Evolutionary conservation across 1,140 invertebrate genomes (phyloP), one percentile per base, ranked within the genome.

Genomic region (Drosophila fuyamai): DNA sequence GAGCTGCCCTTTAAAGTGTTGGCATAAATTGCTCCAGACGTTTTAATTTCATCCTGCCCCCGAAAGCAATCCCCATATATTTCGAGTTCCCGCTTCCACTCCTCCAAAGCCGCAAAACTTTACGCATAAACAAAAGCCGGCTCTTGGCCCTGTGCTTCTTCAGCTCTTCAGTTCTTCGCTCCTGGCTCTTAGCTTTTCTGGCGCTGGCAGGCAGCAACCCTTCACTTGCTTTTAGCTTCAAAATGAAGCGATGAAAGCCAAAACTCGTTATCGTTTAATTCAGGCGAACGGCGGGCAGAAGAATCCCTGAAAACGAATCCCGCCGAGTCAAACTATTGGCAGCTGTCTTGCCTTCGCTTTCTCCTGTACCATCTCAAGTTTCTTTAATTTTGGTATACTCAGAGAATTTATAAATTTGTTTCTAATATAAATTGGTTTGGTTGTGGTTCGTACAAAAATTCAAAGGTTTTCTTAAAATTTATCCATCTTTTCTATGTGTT

Each of bases 201-300:
- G 60, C 32, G 44, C 44, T 77, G 74, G 75, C 75, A 77, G 74
- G 51, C 71, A 46, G 62, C 55, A 77, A 61, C 75, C 63, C 75
- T 77, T 77, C 75, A 70, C 57, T 70, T 77, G 63, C 75, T 77
- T 70, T 77, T 77, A 77, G 75, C 46, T 70, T 70, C 74, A 62
- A 77, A 70, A 77, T 65, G 46, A 60, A 63, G 74, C 81, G 78
- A 77, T 57, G 81, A 73, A 73, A 86, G 83, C 79, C 83, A 88
- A 88, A 88, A 86, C 83, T 86, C 83, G 83, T 86, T 86, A 86
- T 88, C 84, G 79, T 86, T 82, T 88, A 88, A 86, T 88, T 79
- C 83, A 68, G 67, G 59, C 58, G 62, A 88, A 65, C 13, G 66
- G 59, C 46, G 14, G 23, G 9, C 9, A 16, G 29, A 27, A 44